Evolutionary conservation across 1,140 invertebrate genomes (phyloP).

Genomic region (Octopus sinensis): DNA sequence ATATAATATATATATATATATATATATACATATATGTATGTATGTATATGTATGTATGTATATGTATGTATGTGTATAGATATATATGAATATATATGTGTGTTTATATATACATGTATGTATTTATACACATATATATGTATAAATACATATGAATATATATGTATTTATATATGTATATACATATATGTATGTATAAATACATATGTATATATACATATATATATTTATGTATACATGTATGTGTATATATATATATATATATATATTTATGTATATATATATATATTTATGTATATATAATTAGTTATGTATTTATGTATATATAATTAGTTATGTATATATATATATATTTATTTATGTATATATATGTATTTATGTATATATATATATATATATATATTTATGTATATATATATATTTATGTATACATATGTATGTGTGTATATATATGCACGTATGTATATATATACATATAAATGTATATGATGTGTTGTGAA

Average conservation of each 20-base stretch:
- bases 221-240: neutral
- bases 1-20: neutral
- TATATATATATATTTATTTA: neutral
- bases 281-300: neutral
- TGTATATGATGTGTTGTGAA: too few relatives aligned
- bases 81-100: neutral
- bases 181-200: neutral
- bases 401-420: too few relatives aligned
- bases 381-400: constrained; percentile 5
- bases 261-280: neutral
- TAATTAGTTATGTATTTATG: neutral
- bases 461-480: too few relatives aligned
- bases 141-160: neutral
- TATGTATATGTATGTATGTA: neutral
- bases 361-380: neutral
- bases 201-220: neutral
- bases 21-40: neutral
- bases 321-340: neutral
- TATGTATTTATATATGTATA: neutral
- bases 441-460: too few relatives aligned
- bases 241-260: neutral
- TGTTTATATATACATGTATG: neutral
- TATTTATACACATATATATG: neutral
- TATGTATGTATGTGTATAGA: neutral
- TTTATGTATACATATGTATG: too few relatives aligned